Base-by-base conservation (phyloP, 1,140 invertebrate genomes). In the Drosophila murphyi region DNA sequence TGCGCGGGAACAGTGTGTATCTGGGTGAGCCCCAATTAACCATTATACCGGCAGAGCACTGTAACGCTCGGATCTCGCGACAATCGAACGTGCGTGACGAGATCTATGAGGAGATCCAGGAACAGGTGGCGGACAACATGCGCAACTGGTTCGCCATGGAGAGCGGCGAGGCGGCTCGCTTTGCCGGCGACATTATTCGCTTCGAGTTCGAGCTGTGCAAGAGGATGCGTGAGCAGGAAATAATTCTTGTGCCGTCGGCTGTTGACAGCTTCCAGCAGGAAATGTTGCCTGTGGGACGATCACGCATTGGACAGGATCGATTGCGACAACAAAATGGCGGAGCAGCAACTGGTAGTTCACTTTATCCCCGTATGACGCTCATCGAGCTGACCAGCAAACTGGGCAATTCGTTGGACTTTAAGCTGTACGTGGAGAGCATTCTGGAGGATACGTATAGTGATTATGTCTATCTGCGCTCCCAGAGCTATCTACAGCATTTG, bases 151-250 rank as follows among this genome's bases (percentile, higher is more conserved):
- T 92, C 2, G 43, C 31, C 5, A 59, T 92, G 51, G 64, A 72
- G 3, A 65, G 57, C 0, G 73, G 72, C 0, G 85, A 92, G 6
- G 78, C 90, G 0, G 50, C 55, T 0, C 75, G 82, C 2, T 65
- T 90, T 28, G 85, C 77, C 29, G 82, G 82, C 4, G 85, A 92
- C 48, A 74, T 92, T 4, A 35, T 92, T 3, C 65, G 85, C 41
- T 92, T 92, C 3, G 91, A 92, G 54, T 90, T 92, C n/a, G 82
- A 92, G 3, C 77, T 92, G 4, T 92, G 91, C 61, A 79, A 87
- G 41, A 63, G 54, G 5, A 87, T 91, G 82, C 62, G 85, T 4
- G 69, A 71, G 10, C 65, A 81, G 6, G 39, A 87, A 29, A 57
- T 59, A 3, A 8, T 77, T 4, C 28, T 43, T 7, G 76, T 80